These are phyloP conservation scores for Pelosia muscerda DNA, from an alignment of 2,888 invertebrate genomes.

Conservation along the genomic window DNA sequence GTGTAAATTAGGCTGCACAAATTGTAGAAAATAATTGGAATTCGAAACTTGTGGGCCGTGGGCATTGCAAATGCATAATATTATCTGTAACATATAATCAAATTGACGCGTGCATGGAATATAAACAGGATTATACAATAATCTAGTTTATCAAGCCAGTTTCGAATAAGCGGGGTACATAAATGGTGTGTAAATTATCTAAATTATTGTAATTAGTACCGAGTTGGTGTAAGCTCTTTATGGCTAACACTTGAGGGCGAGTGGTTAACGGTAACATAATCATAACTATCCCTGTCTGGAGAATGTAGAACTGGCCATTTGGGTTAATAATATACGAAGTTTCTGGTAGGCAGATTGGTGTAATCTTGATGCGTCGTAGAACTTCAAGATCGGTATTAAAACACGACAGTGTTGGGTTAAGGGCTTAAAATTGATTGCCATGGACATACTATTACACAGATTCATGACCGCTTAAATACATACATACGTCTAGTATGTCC, in stretches of 20 bases:
- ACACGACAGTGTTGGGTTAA: neutral
- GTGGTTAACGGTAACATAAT: conserved; percentile 66
- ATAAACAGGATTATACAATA: conserved; percentile 49
- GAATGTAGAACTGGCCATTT: conserved; percentile 34
- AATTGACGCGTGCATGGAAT: neutral
- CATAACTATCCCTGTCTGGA: conserved; percentile 65
- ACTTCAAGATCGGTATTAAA: neutral
- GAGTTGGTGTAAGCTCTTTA: conserved; percentile 38
- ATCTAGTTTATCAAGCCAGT: conserved; percentile 53
- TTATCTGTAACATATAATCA: neutral
- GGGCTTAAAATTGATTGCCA: neutral
- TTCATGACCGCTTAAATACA: no score
- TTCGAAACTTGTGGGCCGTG: no score
- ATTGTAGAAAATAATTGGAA: no score
- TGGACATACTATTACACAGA: no score
- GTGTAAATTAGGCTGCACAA: no score
- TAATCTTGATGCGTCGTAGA: neutral
- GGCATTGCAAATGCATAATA: no score
- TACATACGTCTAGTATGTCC: no score
- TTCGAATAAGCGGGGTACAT: conserved; percentile 45
- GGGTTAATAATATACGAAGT: conserved; percentile 37
- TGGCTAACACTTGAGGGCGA: conserved; percentile 48
- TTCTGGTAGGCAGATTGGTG: neutral
- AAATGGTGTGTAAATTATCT: conserved; percentile 59
- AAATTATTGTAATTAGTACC: conserved; percentile 60